Evolutionary conservation across 2,888 invertebrate species (phyloP), one percentile per base, ranked within the genome.

Genomic region (Azorinus chamasolen): DNA sequence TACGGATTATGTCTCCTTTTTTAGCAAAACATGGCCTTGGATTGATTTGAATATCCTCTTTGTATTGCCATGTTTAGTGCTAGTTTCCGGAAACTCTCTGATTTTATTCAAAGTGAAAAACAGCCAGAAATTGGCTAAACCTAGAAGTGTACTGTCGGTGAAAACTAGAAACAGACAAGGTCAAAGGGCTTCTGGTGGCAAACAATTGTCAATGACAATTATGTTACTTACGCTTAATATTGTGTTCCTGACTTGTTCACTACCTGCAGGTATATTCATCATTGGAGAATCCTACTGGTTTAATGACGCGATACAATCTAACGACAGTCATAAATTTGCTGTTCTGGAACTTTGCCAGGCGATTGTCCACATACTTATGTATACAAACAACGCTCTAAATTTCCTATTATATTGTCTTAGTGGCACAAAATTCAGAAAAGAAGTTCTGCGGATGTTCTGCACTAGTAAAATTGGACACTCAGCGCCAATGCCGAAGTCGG

Each of bases 371-470:
- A 79, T 89, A 58, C 66, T 88, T 0, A 86, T 87, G 88, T 90
- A 90, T 71, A 83, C 85, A 24, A 88, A 88, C 65, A 88, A 88
- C 66, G 83, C 89, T 22, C 46, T 86, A 22, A 88, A 88, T 69
- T 89, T 89, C 65, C 53, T 89, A 2, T 57, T 89, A 16, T 90
- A 90, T 62, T 89, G 88, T 70, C 62, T 89, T 10, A 88, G 87
- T 39, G 90, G 89, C 1, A 80, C 86, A 14, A 83, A 82, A 18
- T 90, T 90, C 69, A 70, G 90, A 18, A 68, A 73, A 2, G 88
- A 88, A 53, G 76, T 88, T 12, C 64, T 64, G n/a, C 55, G 70
- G 10, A 53, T 76, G 59, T 76, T 80, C 25, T 53, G 62, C 18
- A 24, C 37, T 4, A 32, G 10, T 10, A 10, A 6, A 32, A 10